Evolutionary conservation across 2,888 invertebrate genomes (phyloP).

Genomic region (Lamellibrachia columna): DNA sequence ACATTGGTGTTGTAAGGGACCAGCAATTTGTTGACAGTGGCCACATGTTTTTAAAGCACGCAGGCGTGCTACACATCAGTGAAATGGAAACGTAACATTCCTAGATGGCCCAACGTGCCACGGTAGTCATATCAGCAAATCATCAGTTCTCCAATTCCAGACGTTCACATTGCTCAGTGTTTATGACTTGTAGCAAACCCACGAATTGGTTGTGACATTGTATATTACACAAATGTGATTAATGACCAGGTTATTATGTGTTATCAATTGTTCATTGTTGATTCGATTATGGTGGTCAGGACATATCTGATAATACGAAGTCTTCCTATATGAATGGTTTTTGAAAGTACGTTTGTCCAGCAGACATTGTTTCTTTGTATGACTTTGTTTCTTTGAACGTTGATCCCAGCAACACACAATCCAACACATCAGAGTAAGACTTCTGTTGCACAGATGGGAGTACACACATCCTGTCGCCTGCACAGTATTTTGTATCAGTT

Average conservation of each 20-base stretch:
- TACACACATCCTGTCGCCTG: no score
- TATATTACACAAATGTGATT: not conserved
- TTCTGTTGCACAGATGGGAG: not conserved
- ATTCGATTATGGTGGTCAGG: not conserved
- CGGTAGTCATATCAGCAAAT: not conserved
- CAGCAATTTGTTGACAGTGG: not conserved
- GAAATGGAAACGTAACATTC: not conserved
- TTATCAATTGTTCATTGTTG: not conserved
- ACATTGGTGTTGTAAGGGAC: not conserved
- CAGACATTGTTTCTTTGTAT: not conserved
- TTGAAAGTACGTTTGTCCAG: not conserved
- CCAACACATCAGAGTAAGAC: not conserved
- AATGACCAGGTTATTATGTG: not conserved
- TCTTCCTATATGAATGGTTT: not conserved
- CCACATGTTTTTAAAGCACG: not conserved
- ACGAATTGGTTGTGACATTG: not conserved
- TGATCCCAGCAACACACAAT: not conserved
- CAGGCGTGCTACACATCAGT: not conserved
- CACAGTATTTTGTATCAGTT: no score
- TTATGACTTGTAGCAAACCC: not conserved
- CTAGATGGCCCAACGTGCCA: not conserved
- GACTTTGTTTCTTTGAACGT: not conserved
- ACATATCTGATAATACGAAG: not conserved
- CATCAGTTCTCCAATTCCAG: not conserved
- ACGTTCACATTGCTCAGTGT: slow-evolving; percentile 5